Base-by-base conservation (phyloP, 2,797 vertebrate genomes). In the Pogoniulus pusillus region DNA sequence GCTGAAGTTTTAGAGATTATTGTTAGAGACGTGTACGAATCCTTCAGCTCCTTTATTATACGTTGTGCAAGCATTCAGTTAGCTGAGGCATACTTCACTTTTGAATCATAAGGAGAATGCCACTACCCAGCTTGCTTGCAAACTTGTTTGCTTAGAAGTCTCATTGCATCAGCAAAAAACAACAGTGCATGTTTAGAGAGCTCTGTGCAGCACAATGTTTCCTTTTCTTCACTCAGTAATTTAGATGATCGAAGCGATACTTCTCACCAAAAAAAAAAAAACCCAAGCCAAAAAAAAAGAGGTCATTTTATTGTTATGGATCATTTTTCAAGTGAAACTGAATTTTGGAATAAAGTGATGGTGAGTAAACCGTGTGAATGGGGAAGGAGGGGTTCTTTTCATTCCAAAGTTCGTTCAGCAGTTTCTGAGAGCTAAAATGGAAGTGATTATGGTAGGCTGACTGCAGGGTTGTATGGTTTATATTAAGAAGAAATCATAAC, bases 21-120 rank as follows among this genome's bases (percentile, higher is more conserved):
- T 93, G 80, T 90, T 94, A 87, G 89, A 95, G 95, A 94, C 73
- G 18, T 77, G 70, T 90, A 91, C 87, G 93, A 91, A 96, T 95
- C 93, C 93, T 82, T 81, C 82, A 86, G 93, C 93, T 96, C 79
- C 92, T 57, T 97, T 96, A 97, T 97, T 97, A 95, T 85, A 96
- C 23, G 70, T 90, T 94, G 90, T 95, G 94, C 15, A 91, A 96
- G 93, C 82, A 75, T 77, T 93, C 95, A 94, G 84, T 94, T 96
- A 92, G 97, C 95, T 92, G 95, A 97, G 92, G 85, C 96, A 94
- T 97, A 91, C 93, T 97, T 97, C 17, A 15, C 74, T 91, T 96
- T 97, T 98, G 97, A 98, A 97, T 98, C 97, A 97, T 96, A 90
- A 95, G 94, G 95, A 94, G 92, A 96, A 96, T 94, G 95, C 94